phyloP scores from a whole-genome alignment of 64 coral and sea anemone genomes.

The Montipora cactus region DNA sequence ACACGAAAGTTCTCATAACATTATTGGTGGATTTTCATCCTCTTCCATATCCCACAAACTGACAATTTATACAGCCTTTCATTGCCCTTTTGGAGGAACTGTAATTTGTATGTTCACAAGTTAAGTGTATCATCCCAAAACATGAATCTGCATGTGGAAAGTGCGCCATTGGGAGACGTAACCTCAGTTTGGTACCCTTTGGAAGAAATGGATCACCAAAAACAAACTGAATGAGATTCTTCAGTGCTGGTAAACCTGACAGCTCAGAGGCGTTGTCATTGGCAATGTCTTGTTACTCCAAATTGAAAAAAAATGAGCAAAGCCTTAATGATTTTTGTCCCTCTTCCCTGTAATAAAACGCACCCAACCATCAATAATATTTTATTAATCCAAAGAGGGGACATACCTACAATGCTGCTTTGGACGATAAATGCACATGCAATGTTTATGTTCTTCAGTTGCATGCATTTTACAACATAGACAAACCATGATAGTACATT shows the following conservation, averaged over 20 bases:
- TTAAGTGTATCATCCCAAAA: neutral
- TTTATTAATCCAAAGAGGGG: neutral
- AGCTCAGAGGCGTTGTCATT: neutral
- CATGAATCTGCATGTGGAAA: conserved; percentile 11
- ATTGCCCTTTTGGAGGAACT: conserved; percentile 12
- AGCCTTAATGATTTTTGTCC: neutral
- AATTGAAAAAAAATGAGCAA: conserved; percentile 2
- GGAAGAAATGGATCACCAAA: conserved; percentile 7
- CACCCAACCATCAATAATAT: neutral
- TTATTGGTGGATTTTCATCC: conserved; percentile 16
- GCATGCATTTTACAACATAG: too few species aligned
- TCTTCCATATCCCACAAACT: conserved; percentile 45
- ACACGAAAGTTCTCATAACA: too few species aligned
- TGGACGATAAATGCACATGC: too few species aligned
- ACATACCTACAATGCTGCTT: neutral
- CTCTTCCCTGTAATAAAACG: neutral
- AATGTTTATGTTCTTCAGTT: too few species aligned
- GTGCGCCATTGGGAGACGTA: neutral
- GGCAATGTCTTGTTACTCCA: neutral
- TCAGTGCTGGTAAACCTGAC: conserved; percentile 7
- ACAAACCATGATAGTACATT: too few species aligned
- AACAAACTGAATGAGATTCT: conserved; percentile 17
- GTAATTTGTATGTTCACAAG: neutral
- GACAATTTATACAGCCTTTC: conserved; percentile 9
- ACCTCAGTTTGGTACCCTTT: conserved; percentile 1